phyloP scores from a whole-genome alignment of 2,797 vertebrate species.

The Anguilla anguilla region DNA sequence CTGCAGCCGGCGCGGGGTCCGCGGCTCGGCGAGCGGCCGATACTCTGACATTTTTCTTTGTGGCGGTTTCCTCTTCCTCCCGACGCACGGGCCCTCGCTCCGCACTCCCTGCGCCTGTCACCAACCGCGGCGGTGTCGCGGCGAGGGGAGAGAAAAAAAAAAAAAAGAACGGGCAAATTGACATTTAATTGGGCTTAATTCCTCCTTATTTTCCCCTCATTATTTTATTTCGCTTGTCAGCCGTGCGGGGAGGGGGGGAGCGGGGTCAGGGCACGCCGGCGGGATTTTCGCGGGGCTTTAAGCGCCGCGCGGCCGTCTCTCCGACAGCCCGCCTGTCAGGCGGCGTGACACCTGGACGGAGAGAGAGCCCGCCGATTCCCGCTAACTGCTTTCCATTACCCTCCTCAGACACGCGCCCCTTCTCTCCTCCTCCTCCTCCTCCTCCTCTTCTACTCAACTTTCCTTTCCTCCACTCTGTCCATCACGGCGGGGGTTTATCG shows the following conservation, averaged over 20 bases:
- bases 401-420: neutral
- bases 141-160: slow-evolving; percentile 44
- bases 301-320: slow-evolving; percentile 31
- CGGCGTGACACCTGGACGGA: slow-evolving; percentile 49
- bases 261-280: slow-evolving; percentile 33
- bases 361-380: slow-evolving; percentile 21
- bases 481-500: neutral
- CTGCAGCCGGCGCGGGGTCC: neutral
- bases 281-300: neutral
- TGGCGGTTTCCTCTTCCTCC: slow-evolving; percentile 28
- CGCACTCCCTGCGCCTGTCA: slow-evolving; percentile 17
- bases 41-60: slow-evolving; percentile 18
- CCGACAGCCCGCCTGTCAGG: slow-evolving; percentile 53
- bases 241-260: slow-evolving; percentile 29
- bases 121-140: slow-evolving; percentile 11
- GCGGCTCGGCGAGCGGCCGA: neutral
- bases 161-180: slow-evolving; percentile 54
- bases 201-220: slow-evolving; percentile 65
- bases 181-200: slow-evolving; percentile 69
- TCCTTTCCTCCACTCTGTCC: slow-evolving; percentile 2
- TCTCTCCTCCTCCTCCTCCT: slow-evolving; percentile 11
- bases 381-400: slow-evolving; percentile 48
- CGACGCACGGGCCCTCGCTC: slow-evolving; percentile 10
- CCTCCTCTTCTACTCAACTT: neutral
- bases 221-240: slow-evolving; percentile 62